A percentile compares a stretch with the other conserved stretches of the same genome.
Conservation (phyloP, 2,888 invertebrate species). For the Campaea margaritaria region DNA sequence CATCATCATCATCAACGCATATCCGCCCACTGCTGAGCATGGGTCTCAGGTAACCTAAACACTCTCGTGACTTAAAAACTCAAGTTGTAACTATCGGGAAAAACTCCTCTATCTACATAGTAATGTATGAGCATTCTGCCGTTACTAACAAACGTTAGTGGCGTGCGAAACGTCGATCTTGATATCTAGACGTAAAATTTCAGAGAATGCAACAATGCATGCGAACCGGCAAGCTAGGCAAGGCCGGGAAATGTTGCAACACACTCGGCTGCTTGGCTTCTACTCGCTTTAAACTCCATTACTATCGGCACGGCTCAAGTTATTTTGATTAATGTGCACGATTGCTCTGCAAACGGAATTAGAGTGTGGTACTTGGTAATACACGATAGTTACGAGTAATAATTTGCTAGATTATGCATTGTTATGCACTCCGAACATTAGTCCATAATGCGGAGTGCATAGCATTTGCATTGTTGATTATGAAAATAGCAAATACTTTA, state of each 20-base stretch:
- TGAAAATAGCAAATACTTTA: no score
- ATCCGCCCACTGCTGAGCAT: no score
- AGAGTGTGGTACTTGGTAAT: constrained; percentile 26
- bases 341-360: constrained; percentile 37
- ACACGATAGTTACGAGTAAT: constrained; percentile 12
- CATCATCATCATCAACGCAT: no score
- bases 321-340: constrained; percentile 41
- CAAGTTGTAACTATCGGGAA: no score
- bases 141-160: constrained; percentile 16
- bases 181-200: constrained; percentile 40
- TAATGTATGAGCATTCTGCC: constrained; percentile 1
- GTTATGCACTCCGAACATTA: constrained; percentile 19
- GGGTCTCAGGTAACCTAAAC: no score
- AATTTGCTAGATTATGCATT: constrained; percentile 26
- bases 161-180: constrained; percentile 42
- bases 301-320: constrained; percentile 34
- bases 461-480: no score
- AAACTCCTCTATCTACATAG: no score
- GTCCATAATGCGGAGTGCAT: constrained; percentile 2
- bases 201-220: constrained; percentile 47
- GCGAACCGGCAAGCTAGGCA: constrained; percentile 38
- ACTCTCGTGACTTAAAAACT: no score
- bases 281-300: constrained; percentile 28
- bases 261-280: constrained; percentile 26
- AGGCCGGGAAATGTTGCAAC: constrained; percentile 47